Conservation (phyloP, 2,888 invertebrate species). For the Syritta pipiens region DNA sequence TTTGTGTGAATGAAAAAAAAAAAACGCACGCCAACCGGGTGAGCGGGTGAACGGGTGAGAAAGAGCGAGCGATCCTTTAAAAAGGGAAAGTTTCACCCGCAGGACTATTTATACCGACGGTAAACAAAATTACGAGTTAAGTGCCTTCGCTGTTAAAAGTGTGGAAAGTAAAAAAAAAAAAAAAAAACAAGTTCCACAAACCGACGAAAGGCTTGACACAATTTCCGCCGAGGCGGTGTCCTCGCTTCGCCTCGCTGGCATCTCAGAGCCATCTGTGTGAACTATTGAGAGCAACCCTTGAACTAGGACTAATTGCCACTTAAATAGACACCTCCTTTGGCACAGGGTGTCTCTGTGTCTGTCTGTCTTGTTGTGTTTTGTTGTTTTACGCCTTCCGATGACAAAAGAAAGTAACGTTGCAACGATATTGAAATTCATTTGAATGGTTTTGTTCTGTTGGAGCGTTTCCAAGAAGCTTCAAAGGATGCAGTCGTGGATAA, state of each 20-base stretch:
- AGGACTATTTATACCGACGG: slow-evolving; percentile 37
- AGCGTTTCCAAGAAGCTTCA: slow-evolving; percentile 61
- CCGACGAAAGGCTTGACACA: slow-evolving; percentile 37
- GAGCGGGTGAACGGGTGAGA: neutral
- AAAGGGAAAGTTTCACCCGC: slow-evolving; percentile 17
- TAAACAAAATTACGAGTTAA: slow-evolving; percentile 57
- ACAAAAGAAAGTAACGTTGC: no score
- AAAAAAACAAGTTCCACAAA: slow-evolving; percentile 3
- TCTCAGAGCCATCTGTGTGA: slow-evolving; percentile 21
- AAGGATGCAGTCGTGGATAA: slow-evolving; percentile 63
- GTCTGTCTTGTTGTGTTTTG: slow-evolving; percentile 1
- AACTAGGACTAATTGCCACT: slow-evolving; percentile 64
- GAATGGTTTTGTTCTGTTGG: slow-evolving; percentile 59
- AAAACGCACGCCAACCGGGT: no score
- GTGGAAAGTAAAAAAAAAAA: slow-evolving; percentile 29
- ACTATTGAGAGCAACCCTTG: slow-evolving; percentile 47
- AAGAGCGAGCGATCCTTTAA: slow-evolving; percentile 10
- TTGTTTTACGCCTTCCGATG: slow-evolving; percentile 62
- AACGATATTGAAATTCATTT: slow-evolving; percentile 69
- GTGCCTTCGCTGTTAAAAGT: slow-evolving; percentile 26
- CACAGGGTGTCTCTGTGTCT: slow-evolving; percentile 9
- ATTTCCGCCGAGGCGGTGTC: slow-evolving; percentile 1
- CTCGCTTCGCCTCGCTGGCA: neutral
- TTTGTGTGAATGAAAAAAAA: no score
- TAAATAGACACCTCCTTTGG: slow-evolving; percentile 65